These are phyloP conservation scores for Anas platyrhynchos DNA, from an alignment of 2,113 vertebrate species.

Conservation along the genomic window DNA sequence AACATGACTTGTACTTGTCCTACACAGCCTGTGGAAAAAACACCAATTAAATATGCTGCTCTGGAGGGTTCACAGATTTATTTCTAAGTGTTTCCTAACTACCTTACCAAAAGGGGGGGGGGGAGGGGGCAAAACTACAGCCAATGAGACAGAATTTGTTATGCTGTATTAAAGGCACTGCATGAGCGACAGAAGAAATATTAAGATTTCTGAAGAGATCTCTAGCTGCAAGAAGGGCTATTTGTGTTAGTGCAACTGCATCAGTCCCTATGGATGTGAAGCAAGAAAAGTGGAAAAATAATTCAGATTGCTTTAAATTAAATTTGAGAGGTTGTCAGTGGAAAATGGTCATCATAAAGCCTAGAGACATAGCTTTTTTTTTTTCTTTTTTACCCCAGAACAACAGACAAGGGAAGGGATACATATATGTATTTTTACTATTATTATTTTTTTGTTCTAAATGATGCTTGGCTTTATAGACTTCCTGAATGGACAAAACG, in stretches of 20 bases:
- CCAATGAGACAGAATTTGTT: background rate
- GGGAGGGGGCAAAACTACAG: background rate
- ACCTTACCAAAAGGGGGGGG: background rate
- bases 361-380: background rate
- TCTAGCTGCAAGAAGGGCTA: background rate
- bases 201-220: background rate
- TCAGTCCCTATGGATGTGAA: background rate
- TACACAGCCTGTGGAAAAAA: background rate
- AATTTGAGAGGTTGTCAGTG: background rate
- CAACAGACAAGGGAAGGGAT: background rate
- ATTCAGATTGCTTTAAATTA: background rate
- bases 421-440: no score
- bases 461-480: background rate
- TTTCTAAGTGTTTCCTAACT: background rate
- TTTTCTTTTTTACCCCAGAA: background rate
- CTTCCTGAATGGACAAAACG: background rate
- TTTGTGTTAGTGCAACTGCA: background rate
- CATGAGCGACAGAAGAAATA: background rate
- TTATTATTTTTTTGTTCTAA: no score
- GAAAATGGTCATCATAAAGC: background rate
- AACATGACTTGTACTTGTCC: conserved; percentile 34
- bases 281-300: background rate
- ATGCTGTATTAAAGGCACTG: background rate
- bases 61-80: background rate
- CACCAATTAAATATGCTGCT: background rate